These are phyloP conservation scores for Argopecten irradians DNA, from an alignment of 1,140 invertebrate species.

Conservation along the genomic window DNA sequence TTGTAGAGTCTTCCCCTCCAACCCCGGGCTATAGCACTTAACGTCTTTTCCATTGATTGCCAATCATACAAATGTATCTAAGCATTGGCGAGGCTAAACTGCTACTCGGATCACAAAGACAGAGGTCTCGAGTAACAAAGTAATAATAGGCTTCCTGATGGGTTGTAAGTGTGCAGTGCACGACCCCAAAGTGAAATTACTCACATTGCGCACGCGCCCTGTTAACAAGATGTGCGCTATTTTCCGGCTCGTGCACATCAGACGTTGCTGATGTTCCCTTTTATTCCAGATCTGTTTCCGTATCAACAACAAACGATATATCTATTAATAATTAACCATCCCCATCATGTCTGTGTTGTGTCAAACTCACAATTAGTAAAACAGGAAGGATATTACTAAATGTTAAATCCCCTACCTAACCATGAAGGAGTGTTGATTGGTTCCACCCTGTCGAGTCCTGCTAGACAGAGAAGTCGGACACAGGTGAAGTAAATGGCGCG, in stretches of 20 bases:
- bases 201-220: slow-evolving; percentile 13
- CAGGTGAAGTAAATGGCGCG: background rate
- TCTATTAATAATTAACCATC: slow-evolving; percentile 11
- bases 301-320: background rate
- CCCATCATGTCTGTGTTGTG: background rate
- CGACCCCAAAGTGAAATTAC: background rate
- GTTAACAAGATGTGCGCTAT: slow-evolving; percentile 15
- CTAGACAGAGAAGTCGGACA: background rate
- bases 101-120: background rate
- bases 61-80: background rate
- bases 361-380: background rate
- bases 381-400: background rate
- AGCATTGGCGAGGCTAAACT: background rate
- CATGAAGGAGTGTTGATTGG: background rate
- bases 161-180: background rate
- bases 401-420: background rate
- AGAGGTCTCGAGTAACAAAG: background rate
- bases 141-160: background rate
- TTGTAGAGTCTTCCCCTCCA: background rate
- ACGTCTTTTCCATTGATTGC: background rate
- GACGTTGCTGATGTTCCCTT: background rate
- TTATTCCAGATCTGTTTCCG: background rate
- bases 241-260: slow-evolving; percentile 13
- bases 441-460: background rate
- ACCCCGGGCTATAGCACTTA: background rate